Percentiles rank a stretch among this genome's conserved stretches.
These are phyloP conservation scores for Ormia ochracea DNA, from an alignment of 2,888 invertebrate genomes.

Conservation along the genomic window DNA sequence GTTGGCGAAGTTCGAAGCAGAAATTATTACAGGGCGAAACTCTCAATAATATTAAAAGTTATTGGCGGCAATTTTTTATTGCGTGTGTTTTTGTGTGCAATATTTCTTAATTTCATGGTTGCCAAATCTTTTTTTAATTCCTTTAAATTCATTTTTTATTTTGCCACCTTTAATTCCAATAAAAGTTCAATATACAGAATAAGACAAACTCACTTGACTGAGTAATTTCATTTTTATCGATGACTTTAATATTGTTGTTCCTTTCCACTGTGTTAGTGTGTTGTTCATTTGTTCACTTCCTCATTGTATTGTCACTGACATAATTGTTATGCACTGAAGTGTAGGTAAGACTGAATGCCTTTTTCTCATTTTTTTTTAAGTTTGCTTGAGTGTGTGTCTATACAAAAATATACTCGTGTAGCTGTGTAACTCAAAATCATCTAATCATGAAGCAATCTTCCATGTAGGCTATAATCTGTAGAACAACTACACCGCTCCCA, in stretches of 20 bases:
- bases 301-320: slow-evolving; percentile 51
- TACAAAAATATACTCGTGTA: too few relatives aligned
- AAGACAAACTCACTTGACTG: too few relatives aligned
- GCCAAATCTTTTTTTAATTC: too few relatives aligned
- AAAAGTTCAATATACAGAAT: too few relatives aligned
- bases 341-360: slow-evolving; percentile 38
- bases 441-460: slow-evolving; percentile 26
- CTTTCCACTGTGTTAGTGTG: background rate
- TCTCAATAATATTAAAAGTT: too few relatives aligned
- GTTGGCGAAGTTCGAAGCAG: too few relatives aligned
- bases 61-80: too few relatives aligned
- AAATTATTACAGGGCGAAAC: too few relatives aligned
- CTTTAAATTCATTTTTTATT: too few relatives aligned
- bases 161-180: too few relatives aligned
- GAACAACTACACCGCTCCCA: slow-evolving; percentile 12
- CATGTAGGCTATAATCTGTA: slow-evolving; percentile 10
- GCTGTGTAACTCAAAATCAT: slow-evolving; percentile 32
- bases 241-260: background rate
- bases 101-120: too few relatives aligned
- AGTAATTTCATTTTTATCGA: background rate
- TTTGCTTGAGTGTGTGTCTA: background rate
- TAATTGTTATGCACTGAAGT: slow-evolving; percentile 40
- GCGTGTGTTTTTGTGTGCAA: too few relatives aligned
- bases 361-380: background rate
- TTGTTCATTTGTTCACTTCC: slow-evolving; percentile 42